Conservation (phyloP, 1,140 invertebrate genomes). For the Drosophila nigromelanica region DNA sequence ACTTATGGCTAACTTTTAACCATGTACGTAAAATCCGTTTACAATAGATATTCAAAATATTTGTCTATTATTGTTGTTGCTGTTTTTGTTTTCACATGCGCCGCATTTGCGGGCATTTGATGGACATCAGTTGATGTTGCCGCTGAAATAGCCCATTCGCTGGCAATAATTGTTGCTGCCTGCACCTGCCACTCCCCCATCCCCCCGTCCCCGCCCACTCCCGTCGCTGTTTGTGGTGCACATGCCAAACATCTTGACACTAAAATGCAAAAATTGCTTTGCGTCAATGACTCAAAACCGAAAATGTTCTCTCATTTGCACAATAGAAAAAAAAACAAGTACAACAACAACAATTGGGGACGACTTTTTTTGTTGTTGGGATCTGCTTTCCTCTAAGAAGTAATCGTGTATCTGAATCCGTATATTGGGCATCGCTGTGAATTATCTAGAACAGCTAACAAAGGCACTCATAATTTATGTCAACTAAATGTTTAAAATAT, state of each 20-base stretch:
- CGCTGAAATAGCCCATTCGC: slow-evolving; percentile 73
- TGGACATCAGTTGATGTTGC: slow-evolving; percentile 38
- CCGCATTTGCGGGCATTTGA: slow-evolving; percentile 38
- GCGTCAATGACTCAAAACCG: slow-evolving; percentile 79
- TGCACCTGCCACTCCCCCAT: slow-evolving; percentile 7
- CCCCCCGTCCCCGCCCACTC: neutral
- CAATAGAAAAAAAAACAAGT: slow-evolving; percentile 16
- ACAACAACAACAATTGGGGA: slow-evolving; percentile 40
- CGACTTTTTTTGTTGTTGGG: slow-evolving; percentile 25
- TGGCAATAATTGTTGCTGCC: slow-evolving; percentile 78
- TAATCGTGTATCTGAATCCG: slow-evolving; percentile 17
- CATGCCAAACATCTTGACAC: slow-evolving; percentile 78
- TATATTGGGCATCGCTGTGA: slow-evolving; percentile 4
- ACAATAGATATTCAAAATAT: neutral
- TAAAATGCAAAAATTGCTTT: slow-evolving; percentile 81
- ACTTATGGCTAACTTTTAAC: neutral
- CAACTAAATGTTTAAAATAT: slow-evolving; percentile 26
- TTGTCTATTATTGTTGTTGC: too few relatives aligned
- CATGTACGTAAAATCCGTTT: neutral
- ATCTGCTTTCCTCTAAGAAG: slow-evolving; percentile 29
- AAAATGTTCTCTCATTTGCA: slow-evolving; percentile 51
- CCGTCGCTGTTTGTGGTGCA: slow-evolving; percentile 10
- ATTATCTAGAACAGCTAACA: slow-evolving; percentile 23
- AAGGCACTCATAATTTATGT: slow-evolving; percentile 39
- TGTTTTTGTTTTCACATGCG: too few relatives aligned